A percentile compares a stretch with the other conserved stretches of the same genome.
These are phyloP conservation scores for Sternotherus odoratus DNA, from an alignment of 2,797 vertebrate species.

Conservation along the genomic window DNA sequence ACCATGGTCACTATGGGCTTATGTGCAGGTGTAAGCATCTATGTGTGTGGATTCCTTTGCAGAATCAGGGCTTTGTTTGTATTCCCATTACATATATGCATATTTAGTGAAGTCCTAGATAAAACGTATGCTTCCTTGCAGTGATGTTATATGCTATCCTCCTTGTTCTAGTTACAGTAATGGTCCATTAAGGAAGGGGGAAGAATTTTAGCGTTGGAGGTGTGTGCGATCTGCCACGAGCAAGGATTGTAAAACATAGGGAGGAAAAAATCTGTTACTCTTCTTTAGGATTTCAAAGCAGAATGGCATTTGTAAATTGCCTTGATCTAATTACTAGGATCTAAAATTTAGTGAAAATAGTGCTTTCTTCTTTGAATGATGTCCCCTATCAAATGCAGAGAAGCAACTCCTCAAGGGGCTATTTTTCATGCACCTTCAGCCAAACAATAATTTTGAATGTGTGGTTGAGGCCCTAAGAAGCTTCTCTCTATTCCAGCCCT, in stretches of 20 bases:
- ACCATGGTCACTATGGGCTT: neutral
- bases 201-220: slow-evolving; percentile 27
- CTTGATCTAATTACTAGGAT: slow-evolving; percentile 37
- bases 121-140: neutral
- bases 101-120: neutral
- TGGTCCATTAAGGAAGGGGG: neutral
- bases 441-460: too few relatives aligned
- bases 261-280: slow-evolving; percentile 22
- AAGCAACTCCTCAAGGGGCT: too few relatives aligned
- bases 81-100: neutral
- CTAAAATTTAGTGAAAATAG: slow-evolving; percentile 55
- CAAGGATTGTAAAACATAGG: slow-evolving; percentile 15
- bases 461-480: too few relatives aligned
- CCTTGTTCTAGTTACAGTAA: neutral
- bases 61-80: neutral
- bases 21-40: neutral
- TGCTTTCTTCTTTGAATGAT: neutral
- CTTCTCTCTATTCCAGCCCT: too few relatives aligned
- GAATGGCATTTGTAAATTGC: slow-evolving; percentile 53
- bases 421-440: too few relatives aligned
- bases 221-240: slow-evolving; percentile 8
- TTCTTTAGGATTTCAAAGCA: slow-evolving; percentile 49
- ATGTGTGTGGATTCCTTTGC: slow-evolving; percentile 17
- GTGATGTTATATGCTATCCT: neutral
- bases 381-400: too few relatives aligned